These are phyloP conservation scores for Crenuchus spilurus DNA, from an alignment of 2,797 vertebrate genomes.

Conservation along the genomic window DNA sequence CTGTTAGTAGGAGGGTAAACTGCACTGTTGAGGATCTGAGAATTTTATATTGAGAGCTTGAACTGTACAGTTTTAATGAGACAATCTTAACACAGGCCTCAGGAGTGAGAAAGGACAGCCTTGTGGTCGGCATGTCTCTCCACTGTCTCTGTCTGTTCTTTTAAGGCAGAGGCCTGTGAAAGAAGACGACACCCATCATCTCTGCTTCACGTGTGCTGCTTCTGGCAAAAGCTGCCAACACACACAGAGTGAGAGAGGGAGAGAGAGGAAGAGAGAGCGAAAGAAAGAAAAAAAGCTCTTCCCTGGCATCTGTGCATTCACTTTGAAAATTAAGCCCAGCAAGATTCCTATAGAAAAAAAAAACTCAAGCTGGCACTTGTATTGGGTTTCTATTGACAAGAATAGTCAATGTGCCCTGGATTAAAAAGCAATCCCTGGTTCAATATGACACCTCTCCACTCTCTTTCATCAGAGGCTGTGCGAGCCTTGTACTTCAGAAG, in stretches of 20 bases:
- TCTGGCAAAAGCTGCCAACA: slow-evolving; percentile 74
- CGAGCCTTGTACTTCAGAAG: slow-evolving; percentile 79
- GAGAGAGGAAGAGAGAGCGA: slow-evolving; percentile 14
- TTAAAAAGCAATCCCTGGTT: slow-evolving; percentile 84
- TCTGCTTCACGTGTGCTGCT: slow-evolving; percentile 75
- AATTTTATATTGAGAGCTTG: too few species aligned
- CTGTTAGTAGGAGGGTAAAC: too few species aligned
- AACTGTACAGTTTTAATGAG: not conserved
- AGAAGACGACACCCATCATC: slow-evolving; percentile 70
- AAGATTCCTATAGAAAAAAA: slow-evolving; percentile 74
- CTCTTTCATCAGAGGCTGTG: slow-evolving; percentile 76
- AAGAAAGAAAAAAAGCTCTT: slow-evolving; percentile 65
- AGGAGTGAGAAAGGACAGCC: not conserved
- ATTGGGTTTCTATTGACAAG: slow-evolving; percentile 82
- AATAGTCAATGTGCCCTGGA: slow-evolving; percentile 82
- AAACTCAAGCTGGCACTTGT: slow-evolving; percentile 81
- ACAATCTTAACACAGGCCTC: not conserved
- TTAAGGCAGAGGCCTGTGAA: slow-evolving; percentile 67
- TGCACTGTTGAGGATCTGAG: too few species aligned
- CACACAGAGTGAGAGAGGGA: slow-evolving; percentile 41
- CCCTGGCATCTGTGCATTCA: slow-evolving; percentile 80
- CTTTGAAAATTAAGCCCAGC: slow-evolving; percentile 85
- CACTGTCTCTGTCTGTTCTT: slow-evolving; percentile 66
- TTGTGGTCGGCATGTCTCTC: slow-evolving; percentile 8
- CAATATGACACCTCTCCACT: slow-evolving; percentile 80